Base-by-base conservation (phyloP, 2,797 vertebrate species). In the Acanthopagrus latus region DNA sequence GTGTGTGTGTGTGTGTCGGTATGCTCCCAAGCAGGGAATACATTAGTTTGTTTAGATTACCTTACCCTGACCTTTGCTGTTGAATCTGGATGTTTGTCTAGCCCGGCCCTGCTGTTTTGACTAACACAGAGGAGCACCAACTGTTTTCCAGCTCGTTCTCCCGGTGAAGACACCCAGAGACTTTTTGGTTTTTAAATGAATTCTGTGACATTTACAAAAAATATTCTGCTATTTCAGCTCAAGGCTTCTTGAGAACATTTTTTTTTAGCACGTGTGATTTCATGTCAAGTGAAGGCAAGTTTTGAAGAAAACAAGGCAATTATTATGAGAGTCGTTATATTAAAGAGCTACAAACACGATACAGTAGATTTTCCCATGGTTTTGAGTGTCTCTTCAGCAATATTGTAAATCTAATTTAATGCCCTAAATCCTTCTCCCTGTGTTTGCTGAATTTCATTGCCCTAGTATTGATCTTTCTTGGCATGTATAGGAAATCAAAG, bases 401-500 rank as follows among this genome's bases (percentile, higher is more conserved):
- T 66, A 69, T 82, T 72, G 29, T 48, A 62, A 84, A 46, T 81
- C 81, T 70, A 18, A 73, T 81, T 84, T 84, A 90, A 90, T 82
- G 73, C 84, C 74, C 17, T 47, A 72, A 88, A 89, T 86, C 82
- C 76, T 33, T 71, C 43, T 77, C 23, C 76, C 65, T 83, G 73
- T 78, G 60, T 79, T 83, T 75, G 76, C 78, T 81, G 72, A 68
- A 68, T 85, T 82, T 74, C 64, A 68, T 60, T 73, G 74, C 71
- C 67, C 59, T 52, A 0, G 52, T 80, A 90, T 92, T 29, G 85
- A 92, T 89, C 62, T 76, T 73, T 74, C 78, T 47, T 57, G 29
- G 43, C 78, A 82, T 29, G 48, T 85, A 90, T 83, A 62, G 84
- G 74, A 90, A 93, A 92, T 92, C 88, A 92, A 91, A 93, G 83